Conservation (phyloP, 2,797 vertebrate genomes). For the Denticeps clupeoides region DNA sequence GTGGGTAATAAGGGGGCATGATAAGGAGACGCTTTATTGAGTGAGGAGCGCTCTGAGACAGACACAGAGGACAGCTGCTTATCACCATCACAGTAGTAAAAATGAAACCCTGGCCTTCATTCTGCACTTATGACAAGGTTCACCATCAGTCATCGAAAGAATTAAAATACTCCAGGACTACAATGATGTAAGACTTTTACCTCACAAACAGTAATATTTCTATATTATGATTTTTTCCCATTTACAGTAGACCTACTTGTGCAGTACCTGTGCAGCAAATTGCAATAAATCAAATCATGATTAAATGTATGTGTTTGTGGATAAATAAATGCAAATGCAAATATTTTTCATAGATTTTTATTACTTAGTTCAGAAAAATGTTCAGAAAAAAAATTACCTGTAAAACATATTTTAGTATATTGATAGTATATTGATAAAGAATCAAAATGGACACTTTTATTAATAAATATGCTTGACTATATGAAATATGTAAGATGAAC, state of each 20-base stretch:
- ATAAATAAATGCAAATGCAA: too few species aligned
- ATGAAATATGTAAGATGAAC: too few species aligned
- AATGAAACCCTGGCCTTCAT: slow-evolving; percentile 13
- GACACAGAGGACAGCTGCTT: slow-evolving; percentile 58
- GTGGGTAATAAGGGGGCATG: slow-evolving; percentile 46
- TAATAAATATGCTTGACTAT: too few species aligned
- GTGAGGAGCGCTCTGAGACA: slow-evolving; percentile 56
- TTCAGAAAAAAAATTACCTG: too few species aligned
- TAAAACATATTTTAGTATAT: too few species aligned
- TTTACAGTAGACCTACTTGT: background rate
- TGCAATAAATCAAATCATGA: too few species aligned
- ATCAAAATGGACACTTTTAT: too few species aligned
- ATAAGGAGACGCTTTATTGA: slow-evolving; percentile 58
- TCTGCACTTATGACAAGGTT: background rate
- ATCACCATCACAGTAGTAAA: slow-evolving; percentile 42
- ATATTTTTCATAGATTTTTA: too few species aligned
- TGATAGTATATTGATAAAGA: too few species aligned
- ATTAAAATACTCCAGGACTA: background rate
- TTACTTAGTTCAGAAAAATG: too few species aligned
- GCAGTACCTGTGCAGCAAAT: background rate
- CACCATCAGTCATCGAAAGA: background rate
- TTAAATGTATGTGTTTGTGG: too few species aligned
- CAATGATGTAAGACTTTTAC: background rate
- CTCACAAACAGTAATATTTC: background rate
- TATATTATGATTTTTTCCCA: background rate